These are phyloP conservation scores for Cebus imitator DNA, from an alignment of 2,113 vertebrate genomes.

Conservation along the genomic window DNA sequence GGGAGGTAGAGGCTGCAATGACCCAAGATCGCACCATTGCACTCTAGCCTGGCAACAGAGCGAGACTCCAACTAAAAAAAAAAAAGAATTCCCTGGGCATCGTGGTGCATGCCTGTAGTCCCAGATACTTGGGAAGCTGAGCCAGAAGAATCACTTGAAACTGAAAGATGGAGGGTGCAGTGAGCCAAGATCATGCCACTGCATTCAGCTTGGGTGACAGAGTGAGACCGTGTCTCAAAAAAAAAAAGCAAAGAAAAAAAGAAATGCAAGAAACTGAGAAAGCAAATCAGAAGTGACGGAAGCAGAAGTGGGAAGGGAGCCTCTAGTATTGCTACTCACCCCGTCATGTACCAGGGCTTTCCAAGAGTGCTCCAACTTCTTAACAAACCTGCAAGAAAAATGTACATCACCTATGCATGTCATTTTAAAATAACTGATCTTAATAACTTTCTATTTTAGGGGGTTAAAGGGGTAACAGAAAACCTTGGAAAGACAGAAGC, in stretches of 20 bases:
- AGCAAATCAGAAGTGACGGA: not conserved
- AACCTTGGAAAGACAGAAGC: not conserved
- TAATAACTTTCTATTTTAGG: not conserved
- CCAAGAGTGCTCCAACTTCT: slow-evolving; percentile 97
- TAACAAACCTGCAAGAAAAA: slow-evolving; percentile 89
- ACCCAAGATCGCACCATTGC: too few relatives aligned
- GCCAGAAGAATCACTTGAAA: too few relatives aligned
- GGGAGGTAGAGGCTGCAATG: too few relatives aligned
- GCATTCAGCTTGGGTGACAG: too few relatives aligned
- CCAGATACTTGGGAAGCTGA: too few relatives aligned
- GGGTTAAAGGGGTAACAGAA: not conserved
- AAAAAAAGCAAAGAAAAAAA: not conserved
- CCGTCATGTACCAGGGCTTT: slow-evolving; percentile 96
- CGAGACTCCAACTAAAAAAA: too few relatives aligned
- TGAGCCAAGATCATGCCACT: too few relatives aligned
- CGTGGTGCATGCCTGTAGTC: too few relatives aligned
- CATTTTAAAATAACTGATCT: not conserved
- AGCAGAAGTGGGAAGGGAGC: not conserved
- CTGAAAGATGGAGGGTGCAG: too few relatives aligned
- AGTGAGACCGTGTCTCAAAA: too few relatives aligned
- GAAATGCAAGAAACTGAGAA: not conserved
- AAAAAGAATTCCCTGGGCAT: too few relatives aligned
- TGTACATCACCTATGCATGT: not conserved
- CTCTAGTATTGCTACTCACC: slow-evolving; percentile 82
- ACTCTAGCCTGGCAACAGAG: too few relatives aligned